Conservation (phyloP, 2,888 invertebrate species). For the Trilocha varians region DNA sequence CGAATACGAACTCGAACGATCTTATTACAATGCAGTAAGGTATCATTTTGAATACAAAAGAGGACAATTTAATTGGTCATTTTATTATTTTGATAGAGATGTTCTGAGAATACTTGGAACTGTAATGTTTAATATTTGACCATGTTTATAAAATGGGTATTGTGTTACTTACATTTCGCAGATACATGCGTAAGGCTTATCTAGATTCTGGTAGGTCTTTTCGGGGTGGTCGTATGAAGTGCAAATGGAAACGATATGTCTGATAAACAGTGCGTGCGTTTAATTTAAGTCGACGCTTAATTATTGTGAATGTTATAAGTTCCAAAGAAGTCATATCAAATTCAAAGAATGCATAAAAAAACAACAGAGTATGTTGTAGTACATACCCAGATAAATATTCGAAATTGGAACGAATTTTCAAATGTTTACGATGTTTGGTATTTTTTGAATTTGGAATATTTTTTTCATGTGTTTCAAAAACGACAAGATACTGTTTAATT, state of each 20-base stretch:
- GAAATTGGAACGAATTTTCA: too few relatives aligned
- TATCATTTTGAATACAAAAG: conserved; percentile 15
- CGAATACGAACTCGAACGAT: not conserved
- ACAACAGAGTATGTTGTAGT: too few relatives aligned
- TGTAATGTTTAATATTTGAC: conserved; percentile 42
- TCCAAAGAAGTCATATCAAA: too few relatives aligned
- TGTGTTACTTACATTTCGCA: conserved; percentile 51
- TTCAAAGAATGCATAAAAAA: too few relatives aligned
- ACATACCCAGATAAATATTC: too few relatives aligned
- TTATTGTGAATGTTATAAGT: too few relatives aligned
- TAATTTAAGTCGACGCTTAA: too few relatives aligned
- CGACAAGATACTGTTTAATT: too few relatives aligned
- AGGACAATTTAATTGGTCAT: conserved; percentile 15
- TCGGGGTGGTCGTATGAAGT: conserved; percentile 33
- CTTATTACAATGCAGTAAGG: conserved; percentile 8
- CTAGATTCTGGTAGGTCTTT: conserved; percentile 31
- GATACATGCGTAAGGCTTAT: conserved; percentile 57
- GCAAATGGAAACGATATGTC: not conserved
- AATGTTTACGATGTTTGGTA: too few relatives aligned
- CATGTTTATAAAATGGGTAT: conserved; percentile 48
- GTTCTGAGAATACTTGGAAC: conserved; percentile 35
- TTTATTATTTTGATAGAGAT: conserved; percentile 39
- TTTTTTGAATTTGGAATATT: too few relatives aligned
- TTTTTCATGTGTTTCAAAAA: too few relatives aligned
- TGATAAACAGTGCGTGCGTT: too few relatives aligned